Conservation (phyloP, 2,888 invertebrate genomes). For the Anagyrus pseudococci region DNA sequence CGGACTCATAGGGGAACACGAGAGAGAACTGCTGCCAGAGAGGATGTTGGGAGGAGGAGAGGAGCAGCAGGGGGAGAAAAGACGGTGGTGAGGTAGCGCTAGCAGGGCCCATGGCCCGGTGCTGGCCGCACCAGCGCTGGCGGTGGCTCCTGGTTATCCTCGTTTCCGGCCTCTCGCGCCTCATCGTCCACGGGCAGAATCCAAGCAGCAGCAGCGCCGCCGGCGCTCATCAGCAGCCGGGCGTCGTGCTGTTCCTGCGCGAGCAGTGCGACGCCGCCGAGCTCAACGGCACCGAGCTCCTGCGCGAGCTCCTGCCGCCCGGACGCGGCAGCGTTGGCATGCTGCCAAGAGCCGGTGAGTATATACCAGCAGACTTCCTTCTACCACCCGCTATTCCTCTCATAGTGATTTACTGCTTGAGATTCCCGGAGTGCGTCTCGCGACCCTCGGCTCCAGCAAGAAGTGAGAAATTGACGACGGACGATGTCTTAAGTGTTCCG, state of each 20-base stretch:
- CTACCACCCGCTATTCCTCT: background rate
- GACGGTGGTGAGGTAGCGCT: constrained; percentile 30
- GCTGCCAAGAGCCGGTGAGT: constrained; percentile 32
- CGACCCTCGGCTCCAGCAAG: no score
- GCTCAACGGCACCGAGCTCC: constrained; percentile 4
- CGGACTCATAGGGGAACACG: no score
- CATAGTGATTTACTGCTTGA: no score
- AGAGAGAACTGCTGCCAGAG: no score
- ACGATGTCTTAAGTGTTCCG: background rate
- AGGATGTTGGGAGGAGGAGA: background rate
- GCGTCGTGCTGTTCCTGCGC: constrained; percentile 53
- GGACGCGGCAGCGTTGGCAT: constrained; percentile 12
- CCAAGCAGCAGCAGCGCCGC: constrained; percentile 1
- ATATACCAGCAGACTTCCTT: background rate
- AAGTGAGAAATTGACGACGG: background rate
- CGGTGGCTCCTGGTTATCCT: constrained; percentile 55
- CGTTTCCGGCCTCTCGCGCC: background rate
- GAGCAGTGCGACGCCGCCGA: constrained; percentile 50
- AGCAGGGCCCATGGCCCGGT: constrained; percentile 60
- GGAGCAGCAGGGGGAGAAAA: constrained; percentile 6
- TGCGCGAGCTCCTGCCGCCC: background rate
- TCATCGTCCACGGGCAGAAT: constrained; percentile 10
- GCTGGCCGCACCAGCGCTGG: constrained; percentile 56
- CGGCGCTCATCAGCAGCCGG: constrained; percentile 29
- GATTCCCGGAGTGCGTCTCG: no score